Conservation (phyloP, 2,113 vertebrate species). For the Rhinoptilus africanus region DNA sequence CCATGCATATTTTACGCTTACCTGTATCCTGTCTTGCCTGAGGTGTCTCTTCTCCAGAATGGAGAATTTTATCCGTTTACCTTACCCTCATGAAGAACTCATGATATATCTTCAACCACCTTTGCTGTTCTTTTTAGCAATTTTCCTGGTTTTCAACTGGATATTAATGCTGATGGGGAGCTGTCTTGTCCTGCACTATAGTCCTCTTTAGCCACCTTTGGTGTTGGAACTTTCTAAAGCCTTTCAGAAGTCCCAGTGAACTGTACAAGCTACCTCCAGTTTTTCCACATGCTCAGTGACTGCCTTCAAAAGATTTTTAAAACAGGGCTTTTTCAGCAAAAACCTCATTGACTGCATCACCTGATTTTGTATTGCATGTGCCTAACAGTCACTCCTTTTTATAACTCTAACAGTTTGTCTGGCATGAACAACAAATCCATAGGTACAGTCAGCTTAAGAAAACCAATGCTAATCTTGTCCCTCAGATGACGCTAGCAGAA, state of each 20-base stretch:
- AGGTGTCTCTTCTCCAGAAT: background rate
- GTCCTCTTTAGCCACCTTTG: background rate
- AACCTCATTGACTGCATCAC: background rate
- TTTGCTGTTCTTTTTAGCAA: background rate
- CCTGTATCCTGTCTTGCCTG: background rate
- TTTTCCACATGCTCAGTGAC: background rate
- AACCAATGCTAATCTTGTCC: background rate
- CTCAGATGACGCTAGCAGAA: background rate
- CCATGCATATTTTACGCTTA: background rate
- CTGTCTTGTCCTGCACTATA: background rate
- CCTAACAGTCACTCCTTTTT: background rate
- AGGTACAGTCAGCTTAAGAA: background rate
- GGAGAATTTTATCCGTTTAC: background rate
- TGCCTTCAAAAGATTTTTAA: background rate
- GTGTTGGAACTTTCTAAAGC: background rate
- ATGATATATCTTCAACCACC: background rate
- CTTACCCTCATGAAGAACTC: background rate
- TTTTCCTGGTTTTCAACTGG: background rate
- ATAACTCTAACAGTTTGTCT: background rate
- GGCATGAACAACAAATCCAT: background rate
- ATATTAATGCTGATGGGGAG: background rate
- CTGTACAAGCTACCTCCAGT: background rate
- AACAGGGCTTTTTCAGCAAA: background rate
- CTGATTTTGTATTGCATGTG: background rate
- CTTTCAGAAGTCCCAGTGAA: background rate